Evolutionary conservation across 1,140 invertebrate species (phyloP), one percentile per base, ranked within the genome.

Genomic region (Polypedilum vanderplanki): DNA sequence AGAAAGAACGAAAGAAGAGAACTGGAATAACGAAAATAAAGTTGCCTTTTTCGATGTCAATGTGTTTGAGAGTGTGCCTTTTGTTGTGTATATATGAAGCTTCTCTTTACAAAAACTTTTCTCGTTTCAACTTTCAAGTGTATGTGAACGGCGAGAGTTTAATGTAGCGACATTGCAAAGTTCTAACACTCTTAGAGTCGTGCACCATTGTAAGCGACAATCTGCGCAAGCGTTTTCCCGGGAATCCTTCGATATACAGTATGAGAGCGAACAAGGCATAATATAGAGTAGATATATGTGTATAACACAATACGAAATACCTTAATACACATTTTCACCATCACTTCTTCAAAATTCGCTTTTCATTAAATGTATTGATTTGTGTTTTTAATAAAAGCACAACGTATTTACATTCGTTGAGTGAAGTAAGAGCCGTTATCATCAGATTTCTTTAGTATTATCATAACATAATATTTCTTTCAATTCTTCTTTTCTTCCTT

Each of bases 321-420:
- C 46, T 57, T 57, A 57, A 57, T 57, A 57, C 46, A 57, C 46
- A 57, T 57, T 57, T 57, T 57, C 46, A 57, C 46, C 46, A 57
- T 57, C 46, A 57, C 46, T 57, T 3, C 46, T 57, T n/a, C 46
- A 57, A 57, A 57, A 57, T 70, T 70, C 20, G 20, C 65, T 22
- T 22, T 70, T 70, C 65, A 70, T 70, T 70, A 70, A 70, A 70
- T 70, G 65, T 70, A 70, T 70, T 70, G 65, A 70, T 70, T 70
- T 70, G 65, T 70, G 46, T 57, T 8, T 12, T 57, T 57, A n/a
- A n/a, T n/a, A n/a, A n/a, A 57, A 57, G 46, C 46, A 57, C 46
- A 57, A 12, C 46, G n/a, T 12, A 57, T 57, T 57, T 57, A 57
- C 46, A 57, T 57, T 57, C n/a, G 46, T 57, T n/a, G n/a, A 33